Base-by-base conservation (phyloP, 1,140 invertebrate species). In the Andricus grossulariae region DNA sequence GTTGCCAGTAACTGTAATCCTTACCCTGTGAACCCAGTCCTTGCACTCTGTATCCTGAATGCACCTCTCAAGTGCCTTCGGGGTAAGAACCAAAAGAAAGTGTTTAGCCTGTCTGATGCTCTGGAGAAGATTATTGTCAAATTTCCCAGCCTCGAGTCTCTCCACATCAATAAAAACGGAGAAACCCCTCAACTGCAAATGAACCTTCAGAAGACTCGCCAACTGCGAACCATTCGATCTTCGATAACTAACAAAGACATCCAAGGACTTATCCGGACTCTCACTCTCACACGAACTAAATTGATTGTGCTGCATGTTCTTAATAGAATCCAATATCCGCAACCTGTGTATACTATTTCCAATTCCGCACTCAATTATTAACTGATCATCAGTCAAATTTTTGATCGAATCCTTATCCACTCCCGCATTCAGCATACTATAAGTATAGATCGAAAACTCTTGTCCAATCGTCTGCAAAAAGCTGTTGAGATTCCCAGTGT, bases 201-300 rank as follows among this genome's bases (percentile, higher is more conserved):
- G 98, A 13, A 99, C 99, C 91, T 97, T 97, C 66, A 97, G 92
- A 78, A 97, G 92, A 93, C 96, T 96, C 54, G 99, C 99, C 80
- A 99, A 91, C 90, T 99, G 99, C 25, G 99, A 99, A 74, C 99
- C 99, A 90, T 99, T 99, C 1, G 98, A 98, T 85, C 99, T 93
- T 82, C 99, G 92, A 89, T 99, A 99, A 90, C 98, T 99, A 77
- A 99, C 98, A 90, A 99, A 99, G 4, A 99, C 98, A 90, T 99
- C 99, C 73, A 98, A 91, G 7, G 95, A 96, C 89, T 98, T 98
- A 85, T 97, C 96, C 82, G 95, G 93, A 84, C 94, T 95, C 79
- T 96, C 95, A 83, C 96, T 94, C 90, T 95, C 82, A 93, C 93
- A 90, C 87, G 94, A 81, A 91, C 92, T 85, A 93, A 90, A 80